These are phyloP conservation scores for Drosophila sproati DNA, from an alignment of 1,140 invertebrate species.

Conservation along the genomic window DNA sequence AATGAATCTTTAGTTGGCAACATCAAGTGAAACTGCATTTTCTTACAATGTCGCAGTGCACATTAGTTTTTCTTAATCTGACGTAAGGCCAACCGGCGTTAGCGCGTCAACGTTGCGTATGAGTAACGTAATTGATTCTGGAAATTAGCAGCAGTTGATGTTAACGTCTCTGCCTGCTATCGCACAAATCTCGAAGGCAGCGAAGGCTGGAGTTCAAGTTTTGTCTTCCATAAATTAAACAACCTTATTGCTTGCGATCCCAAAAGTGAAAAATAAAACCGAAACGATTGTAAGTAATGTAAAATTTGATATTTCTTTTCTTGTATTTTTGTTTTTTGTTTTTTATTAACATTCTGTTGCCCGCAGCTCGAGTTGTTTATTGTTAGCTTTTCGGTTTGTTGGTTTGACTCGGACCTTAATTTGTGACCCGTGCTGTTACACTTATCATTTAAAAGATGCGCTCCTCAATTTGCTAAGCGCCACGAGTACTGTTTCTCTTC, in stretches of 20 bases:
- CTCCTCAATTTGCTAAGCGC: no score
- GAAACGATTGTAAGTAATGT: conserved; percentile 35
- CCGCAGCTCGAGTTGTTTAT: conserved; percentile 57
- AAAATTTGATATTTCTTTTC: conserved; percentile 12
- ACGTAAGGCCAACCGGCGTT: conserved; percentile 59
- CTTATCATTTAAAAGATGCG: conserved; percentile 19
- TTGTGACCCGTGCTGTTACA: conserved; percentile 45
- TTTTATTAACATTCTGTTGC: conserved; percentile 47
- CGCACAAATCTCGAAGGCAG: conserved; percentile 36
- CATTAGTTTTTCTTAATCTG: conserved; percentile 69
- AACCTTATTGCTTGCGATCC: conserved; percentile 57
- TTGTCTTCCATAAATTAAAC: conserved; percentile 55
- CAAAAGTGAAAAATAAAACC: conserved; percentile 17
- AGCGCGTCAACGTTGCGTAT: conserved; percentile 57
- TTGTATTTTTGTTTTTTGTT: conserved; percentile 1
- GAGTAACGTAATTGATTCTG: conserved; percentile 76
- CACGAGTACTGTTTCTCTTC: no score
- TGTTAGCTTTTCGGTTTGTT: conserved; percentile 58
- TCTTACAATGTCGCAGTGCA: conserved; percentile 73
- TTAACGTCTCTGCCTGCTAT: conserved; percentile 33
- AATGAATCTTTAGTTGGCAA: conserved; percentile 73
- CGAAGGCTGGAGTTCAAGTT: conserved; percentile 77
- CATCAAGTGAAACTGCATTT: conserved; percentile 81
- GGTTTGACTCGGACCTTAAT: conserved; percentile 65
- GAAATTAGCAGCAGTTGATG: conserved; percentile 49